Base-by-base conservation (phyloP, 2,888 invertebrate species). In the Ceriagrion tenellum region DNA sequence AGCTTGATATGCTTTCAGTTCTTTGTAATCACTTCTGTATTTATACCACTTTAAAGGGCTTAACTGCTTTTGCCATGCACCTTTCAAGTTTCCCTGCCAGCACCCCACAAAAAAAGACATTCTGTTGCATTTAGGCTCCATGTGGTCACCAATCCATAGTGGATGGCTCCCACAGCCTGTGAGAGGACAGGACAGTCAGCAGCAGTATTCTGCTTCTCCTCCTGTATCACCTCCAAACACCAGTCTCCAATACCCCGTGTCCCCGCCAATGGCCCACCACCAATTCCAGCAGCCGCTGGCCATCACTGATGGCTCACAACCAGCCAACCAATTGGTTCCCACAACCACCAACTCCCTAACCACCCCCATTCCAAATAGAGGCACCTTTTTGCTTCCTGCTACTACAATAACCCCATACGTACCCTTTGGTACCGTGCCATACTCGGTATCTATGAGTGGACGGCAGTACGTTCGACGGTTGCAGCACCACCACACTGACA, bases 71-170 rank as follows among this genome's bases (percentile, higher is more conserved):
- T 63, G 63, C 91, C 30, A 35, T 93, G 93, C 93, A 93, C 93
- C n/a, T 30, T 4, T 93, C 69, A 69, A 93, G 35, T 91, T 63
- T 59, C 59, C 63, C 55, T 63, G 93, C 69, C 23, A 93, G 93
- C 69, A 93, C 93, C 69, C 93, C 93, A 93, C 93, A 47, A 89
- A 93, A 91, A 89, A 93, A 91, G 47, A 93, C 69, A 56, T 93
- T 93, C 93, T 93, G 69, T 93, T 74, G 93, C 93, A 63, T 69
- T 69, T 69, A 93, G 93, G 93, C 93, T 93, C 93, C 93, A 93
- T 93, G 93, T 93, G 93, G 93, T 93, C 93, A 69, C 93, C 93
- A 93, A 69, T 74, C 40, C 26, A 93, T 93, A 69, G 93, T 93
- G 93, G 93, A 47, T 93, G 93, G 93, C 63, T 93, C 47, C 93